Evolutionary conservation across 92 coral and sea anemone species (phyloP).

Genomic region (Parazoanthus swiftii): DNA sequence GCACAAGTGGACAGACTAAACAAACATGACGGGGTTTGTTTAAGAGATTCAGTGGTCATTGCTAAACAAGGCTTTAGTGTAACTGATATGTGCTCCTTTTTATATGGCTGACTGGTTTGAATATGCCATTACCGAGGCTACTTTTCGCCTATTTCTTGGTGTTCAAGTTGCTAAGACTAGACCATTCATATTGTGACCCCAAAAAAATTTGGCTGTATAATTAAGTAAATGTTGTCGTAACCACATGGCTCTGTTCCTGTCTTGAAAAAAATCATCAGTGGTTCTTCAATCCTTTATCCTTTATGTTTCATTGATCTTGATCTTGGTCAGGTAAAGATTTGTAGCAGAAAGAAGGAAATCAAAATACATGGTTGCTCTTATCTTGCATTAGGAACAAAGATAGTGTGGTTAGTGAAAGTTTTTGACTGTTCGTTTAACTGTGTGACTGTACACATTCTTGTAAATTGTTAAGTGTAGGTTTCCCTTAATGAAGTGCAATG

Average conservation of each 20-base stretch:
- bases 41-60: not conserved
- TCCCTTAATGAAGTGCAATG: not conserved
- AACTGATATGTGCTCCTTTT: not conserved
- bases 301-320: not conserved
- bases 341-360: not conserved
- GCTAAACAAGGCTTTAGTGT: not conserved
- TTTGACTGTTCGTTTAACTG: not conserved
- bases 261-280: no score
- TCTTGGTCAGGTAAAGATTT: not conserved
- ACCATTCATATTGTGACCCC: not conserved
- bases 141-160: not conserved
- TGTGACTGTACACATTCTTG: not conserved
- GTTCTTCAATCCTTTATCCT: not conserved
- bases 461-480: slow-evolving; percentile 1
- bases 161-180: not conserved
- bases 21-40: not conserved
- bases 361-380: not conserved
- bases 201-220: not conserved
- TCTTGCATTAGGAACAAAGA: not conserved
- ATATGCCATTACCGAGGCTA: not conserved
- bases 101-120: not conserved
- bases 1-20: not conserved
- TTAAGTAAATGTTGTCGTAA: not conserved
- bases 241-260: not conserved
- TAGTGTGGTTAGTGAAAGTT: not conserved